Evolutionary conservation across 2,888 invertebrate species (phyloP), one percentile per base, ranked within the genome.

Genomic region (Lithophane leautieri): DNA sequence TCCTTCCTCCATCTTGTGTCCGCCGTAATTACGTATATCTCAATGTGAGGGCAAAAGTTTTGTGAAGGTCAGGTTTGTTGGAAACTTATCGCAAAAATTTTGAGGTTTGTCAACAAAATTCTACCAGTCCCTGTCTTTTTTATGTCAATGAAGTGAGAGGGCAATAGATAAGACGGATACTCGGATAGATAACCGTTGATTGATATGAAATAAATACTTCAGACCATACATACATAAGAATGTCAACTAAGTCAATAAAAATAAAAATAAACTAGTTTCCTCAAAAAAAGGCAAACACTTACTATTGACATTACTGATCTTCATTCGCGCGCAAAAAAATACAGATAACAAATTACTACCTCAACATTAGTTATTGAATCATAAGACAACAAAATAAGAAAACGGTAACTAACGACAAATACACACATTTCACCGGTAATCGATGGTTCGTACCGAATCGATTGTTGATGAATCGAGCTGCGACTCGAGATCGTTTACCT

Each of bases 391-490:
- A 75, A 79, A 77, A 80, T 75, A 79, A 86, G 70, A 86, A 81
- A 84, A 75, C 75, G 78, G 72, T 84, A 79, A 83, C 78, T 83
- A 79, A 77, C 73, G 77, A 83, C 75, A 84, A 84, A 84, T 83
- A 84, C 77, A 87, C 73, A 85, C 80, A 85, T 86, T 85, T 81
- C 74, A 79, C 72, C 66, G 67, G 80, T 82, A 81, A 85, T 81
- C 84, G 82, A 86, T 83, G 73, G 71, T 70, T 79, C 72, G 61
- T 60, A 62, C 58, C 69, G 54, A 82, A 86, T 87, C 87, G 86
- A 86, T 83, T 84, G 70, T 84, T 84, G 85, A 85, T 82, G 86
- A 87, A 90, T 89, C 89, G 89, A 86, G 86, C 83, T 84, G 81
- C 77, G 85, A 85, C 79, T 89, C 82, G 79, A n/a, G 56, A 78